A percentile compares a stretch with the other conserved stretches of the same genome.
Conservation (phyloP, 2,888 invertebrate species). For the Hyppa rectilinea region DNA sequence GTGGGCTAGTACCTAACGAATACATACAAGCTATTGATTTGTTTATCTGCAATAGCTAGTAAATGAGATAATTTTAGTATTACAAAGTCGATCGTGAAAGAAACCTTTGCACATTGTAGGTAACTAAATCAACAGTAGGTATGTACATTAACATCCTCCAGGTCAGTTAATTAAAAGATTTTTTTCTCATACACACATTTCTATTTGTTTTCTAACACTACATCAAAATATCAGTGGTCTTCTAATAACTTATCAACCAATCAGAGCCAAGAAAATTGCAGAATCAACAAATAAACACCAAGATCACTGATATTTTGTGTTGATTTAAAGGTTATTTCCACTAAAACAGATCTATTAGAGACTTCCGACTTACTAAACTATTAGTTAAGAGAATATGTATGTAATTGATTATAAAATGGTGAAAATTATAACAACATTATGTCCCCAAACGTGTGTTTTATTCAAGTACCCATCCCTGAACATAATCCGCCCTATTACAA, state of each 20-base stretch:
- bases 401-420: slow-evolving; percentile 76
- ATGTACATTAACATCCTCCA: background rate
- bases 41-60: background rate
- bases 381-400: slow-evolving; percentile 73
- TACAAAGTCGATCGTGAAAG: background rate
- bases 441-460: slow-evolving; percentile 73
- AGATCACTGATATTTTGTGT: slow-evolving; percentile 1
- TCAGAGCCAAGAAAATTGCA: background rate
- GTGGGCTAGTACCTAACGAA: too few species aligned
- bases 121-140: background rate
- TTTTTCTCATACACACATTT: background rate
- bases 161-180: background rate
- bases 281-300: background rate
- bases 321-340: slow-evolving; percentile 44
- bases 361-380: slow-evolving; percentile 73
- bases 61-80: background rate
- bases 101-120: too few species aligned
- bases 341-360: slow-evolving; percentile 55
- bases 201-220: background rate
- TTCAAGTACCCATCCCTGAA: slow-evolving; percentile 34
- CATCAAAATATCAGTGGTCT: background rate
- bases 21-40: background rate
- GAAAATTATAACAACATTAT: slow-evolving; percentile 80
- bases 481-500: too few species aligned
- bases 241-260: background rate